Evolutionary conservation across 2,888 invertebrate species (phyloP), one percentile per base, ranked within the genome.

Genomic region (Phalera bucephala): DNA sequence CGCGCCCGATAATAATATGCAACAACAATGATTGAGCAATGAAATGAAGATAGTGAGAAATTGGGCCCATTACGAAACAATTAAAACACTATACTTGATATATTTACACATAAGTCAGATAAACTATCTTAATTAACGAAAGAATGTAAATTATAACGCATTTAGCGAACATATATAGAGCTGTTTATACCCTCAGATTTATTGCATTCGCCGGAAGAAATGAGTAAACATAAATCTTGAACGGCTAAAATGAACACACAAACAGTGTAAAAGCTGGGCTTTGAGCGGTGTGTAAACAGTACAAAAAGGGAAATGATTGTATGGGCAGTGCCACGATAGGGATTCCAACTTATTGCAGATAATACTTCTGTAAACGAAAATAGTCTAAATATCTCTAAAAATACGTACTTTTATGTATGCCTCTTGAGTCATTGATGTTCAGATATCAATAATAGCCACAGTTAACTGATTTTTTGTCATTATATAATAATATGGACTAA

Each of bases 121-220:
- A 15, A 31, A 17, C 30, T 33, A 39, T 33, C 40, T 51, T 44
- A 53, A 50, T 53, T 45, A 50, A 52, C 33, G 32, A 28, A 48
- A 31, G 36, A 50, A 48, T 49, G 32, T 52, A 42, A 46, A 53
- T 46, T 43, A 45, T 48, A 40, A 51, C 40, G 41, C 44, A 32
- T 33, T 33, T 35, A 21, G 43, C 41, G 40, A 55, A 44, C 46
- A 50, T 60, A 59, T 58, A 52, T 52, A 39, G 41, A 51, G 48
- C 53, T 75, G 71, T 75, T 72, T 72, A 69, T 52, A 63, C 52
- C 56, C 28, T 40, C 47, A 65, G 72, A 81, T 79, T 79, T 79
- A 81, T 71, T 59, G 58, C 58, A 47, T 66, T 57, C 64, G 58
- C 75, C 74, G 75, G 80, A 80, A 80, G 76, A 68, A 64, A 64